phyloP scores from a whole-genome alignment of 2,113 vertebrate species.

The Dunckerocampus dactyliophorus region DNA sequence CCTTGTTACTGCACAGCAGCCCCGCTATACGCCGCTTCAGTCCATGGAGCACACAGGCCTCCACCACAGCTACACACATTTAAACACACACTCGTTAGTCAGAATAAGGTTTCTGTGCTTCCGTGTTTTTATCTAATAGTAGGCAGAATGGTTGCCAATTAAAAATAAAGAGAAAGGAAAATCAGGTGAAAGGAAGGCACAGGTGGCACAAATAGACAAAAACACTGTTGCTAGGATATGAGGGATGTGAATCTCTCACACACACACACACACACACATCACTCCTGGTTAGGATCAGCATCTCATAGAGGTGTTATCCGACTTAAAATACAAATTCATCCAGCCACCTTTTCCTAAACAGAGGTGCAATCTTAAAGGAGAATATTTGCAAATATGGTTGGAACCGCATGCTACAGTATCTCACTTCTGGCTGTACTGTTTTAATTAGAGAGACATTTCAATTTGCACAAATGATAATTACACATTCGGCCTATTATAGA shows the following conservation, averaged over 20 bases:
- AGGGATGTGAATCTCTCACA: constrained; percentile 37
- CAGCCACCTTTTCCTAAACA: neutral
- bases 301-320: constrained; percentile 26
- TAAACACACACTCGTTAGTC: constrained; percentile 8
- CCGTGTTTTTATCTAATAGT: neutral
- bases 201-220: constrained; percentile 43
- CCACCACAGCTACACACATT: constrained; percentile 80
- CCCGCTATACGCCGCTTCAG: constrained; percentile 87
- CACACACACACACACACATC: constrained; percentile 7
- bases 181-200: constrained; percentile 22
- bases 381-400: no score
- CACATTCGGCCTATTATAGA: no score
- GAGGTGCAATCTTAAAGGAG: no score
- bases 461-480: no score
- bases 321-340: constrained; percentile 7
- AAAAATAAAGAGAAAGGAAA: neutral
- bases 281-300: constrained; percentile 50
- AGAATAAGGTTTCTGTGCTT: neutral
- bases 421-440: no score
- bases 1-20: constrained; percentile 95
- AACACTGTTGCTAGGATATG: constrained; percentile 65
- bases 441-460: no score
- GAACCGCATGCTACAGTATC: no score
- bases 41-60: constrained; percentile 87
- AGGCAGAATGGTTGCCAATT: neutral